phyloP scores from a whole-genome alignment of 2,113 vertebrate species.

The Mormoops blainvillei region DNA sequence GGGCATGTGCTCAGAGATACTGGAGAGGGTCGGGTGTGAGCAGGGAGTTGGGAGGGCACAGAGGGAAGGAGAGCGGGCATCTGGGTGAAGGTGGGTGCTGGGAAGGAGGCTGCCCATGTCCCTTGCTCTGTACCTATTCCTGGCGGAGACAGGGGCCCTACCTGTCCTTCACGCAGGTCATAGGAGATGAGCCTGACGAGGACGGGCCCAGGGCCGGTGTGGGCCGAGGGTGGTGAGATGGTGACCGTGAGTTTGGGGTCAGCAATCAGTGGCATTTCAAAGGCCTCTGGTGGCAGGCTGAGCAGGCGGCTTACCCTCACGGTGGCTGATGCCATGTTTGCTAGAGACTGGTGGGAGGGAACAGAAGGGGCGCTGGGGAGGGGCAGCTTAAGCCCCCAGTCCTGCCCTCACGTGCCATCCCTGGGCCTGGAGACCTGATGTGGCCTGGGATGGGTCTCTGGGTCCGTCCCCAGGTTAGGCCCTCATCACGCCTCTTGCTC shows the following conservation, averaged over 20 bases:
- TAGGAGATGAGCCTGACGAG: conserved; percentile 91
- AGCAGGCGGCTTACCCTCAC: conserved; percentile 89
- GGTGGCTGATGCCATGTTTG: conserved; percentile 87
- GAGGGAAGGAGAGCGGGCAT: background rate
- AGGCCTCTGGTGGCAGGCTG: conserved; percentile 83
- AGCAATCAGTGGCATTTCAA: conserved; percentile 85
- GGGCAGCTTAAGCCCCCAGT: background rate
- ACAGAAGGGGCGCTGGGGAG: background rate
- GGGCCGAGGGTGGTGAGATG: conserved; percentile 86
- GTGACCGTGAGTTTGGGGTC: conserved; percentile 83
- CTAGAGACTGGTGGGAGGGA: conserved; percentile 82
- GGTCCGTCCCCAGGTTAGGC: background rate
- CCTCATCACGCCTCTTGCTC: background rate
- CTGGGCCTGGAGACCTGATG: background rate
- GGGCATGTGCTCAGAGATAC: background rate
- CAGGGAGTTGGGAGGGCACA: background rate
- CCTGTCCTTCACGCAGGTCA: conserved; percentile 92
- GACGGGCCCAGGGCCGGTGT: conserved; percentile 84
- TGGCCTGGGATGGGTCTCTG: background rate
- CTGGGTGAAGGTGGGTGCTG: background rate
- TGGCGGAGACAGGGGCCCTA: conserved; percentile 80
- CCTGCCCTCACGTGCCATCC: background rate
- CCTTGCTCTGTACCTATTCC: conserved; percentile 77
- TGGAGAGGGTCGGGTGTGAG: background rate
- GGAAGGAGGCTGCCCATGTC: no score